phyloP scores from a whole-genome alignment of 2,113 vertebrate species.

The Peromyscus californicus region DNA sequence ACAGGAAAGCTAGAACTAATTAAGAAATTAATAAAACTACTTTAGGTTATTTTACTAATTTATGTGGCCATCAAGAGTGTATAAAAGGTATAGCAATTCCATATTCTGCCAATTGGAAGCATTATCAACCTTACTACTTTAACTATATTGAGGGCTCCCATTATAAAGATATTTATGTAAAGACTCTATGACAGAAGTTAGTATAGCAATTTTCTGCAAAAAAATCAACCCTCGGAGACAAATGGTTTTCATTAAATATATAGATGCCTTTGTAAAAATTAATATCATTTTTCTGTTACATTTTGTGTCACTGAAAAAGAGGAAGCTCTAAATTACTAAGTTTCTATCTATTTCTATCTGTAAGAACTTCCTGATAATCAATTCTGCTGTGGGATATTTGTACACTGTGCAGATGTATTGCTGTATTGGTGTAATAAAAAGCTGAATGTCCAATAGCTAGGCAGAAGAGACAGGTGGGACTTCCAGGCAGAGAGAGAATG shows the following conservation, averaged over 20 bases:
- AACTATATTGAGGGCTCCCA: neutral
- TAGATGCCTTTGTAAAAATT: neutral
- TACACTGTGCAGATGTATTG: no score
- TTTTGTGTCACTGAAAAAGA: neutral
- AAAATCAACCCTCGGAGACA: neutral
- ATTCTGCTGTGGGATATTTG: no score
- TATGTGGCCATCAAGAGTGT: neutral
- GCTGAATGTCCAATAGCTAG: no score
- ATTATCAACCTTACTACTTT: neutral
- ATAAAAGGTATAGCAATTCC: neutral
- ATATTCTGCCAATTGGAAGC: neutral
- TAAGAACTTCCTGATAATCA: neutral
- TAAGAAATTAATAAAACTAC: neutral
- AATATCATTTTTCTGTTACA: neutral
- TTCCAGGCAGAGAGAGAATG: no score
- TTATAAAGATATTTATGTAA: conserved; percentile 28
- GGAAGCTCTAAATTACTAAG: neutral
- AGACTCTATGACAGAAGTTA: conserved; percentile 31
- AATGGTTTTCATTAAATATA: conserved; percentile 24
- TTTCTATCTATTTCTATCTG: conserved; percentile 1
- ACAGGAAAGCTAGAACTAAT: neutral
- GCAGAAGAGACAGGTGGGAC: no score
- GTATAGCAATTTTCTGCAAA: neutral
- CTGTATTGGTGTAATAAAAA: no score
- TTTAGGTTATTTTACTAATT: neutral